A percentile compares a stretch with the other conserved stretches of the same genome.
phyloP scores from a whole-genome alignment of 2,888 invertebrate genomes.

The Macrophya alboannulata region DNA sequence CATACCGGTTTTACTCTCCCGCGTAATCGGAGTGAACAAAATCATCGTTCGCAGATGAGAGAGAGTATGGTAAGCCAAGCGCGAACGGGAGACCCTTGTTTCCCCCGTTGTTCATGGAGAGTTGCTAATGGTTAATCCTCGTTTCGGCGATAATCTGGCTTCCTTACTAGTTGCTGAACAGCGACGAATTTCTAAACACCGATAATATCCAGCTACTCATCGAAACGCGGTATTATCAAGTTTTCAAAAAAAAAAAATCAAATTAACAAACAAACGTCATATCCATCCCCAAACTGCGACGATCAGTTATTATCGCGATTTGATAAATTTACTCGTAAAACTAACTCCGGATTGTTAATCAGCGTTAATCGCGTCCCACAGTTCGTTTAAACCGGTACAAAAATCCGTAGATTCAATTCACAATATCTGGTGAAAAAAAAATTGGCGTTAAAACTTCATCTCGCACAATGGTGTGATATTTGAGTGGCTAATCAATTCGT shows the following conservation, averaged over 20 bases:
- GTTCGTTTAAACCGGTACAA: background rate
- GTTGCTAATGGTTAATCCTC: constrained; percentile 38
- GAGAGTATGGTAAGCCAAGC: constrained; percentile 24
- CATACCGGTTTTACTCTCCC: background rate
- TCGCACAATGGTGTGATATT: background rate
- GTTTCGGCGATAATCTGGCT: constrained; percentile 21
- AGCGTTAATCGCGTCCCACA: background rate
- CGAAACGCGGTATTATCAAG: background rate
- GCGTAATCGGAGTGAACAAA: constrained; percentile 9
- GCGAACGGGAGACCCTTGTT: constrained; percentile 11
- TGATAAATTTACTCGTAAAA: background rate
- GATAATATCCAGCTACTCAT: background rate
- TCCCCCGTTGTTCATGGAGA: constrained; percentile 15
- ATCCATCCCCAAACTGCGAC: background rate
- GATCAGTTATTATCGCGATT: background rate
- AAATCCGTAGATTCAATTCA: background rate
- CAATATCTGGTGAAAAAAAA: constrained; percentile 1
- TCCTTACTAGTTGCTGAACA: constrained; percentile 29
- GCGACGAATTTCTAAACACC: background rate
- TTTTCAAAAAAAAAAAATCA: background rate
- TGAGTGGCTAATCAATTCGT: background rate
- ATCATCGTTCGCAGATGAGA: constrained; percentile 13
- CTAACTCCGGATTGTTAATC: constrained; percentile 10
- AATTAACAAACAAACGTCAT: background rate
- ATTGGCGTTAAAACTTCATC: background rate